Percentiles rank a stretch among this genome's conserved stretches.
These are phyloP conservation scores for Lycophotia porphyrea DNA, from an alignment of 2,888 invertebrate species.

Conservation along the genomic window DNA sequence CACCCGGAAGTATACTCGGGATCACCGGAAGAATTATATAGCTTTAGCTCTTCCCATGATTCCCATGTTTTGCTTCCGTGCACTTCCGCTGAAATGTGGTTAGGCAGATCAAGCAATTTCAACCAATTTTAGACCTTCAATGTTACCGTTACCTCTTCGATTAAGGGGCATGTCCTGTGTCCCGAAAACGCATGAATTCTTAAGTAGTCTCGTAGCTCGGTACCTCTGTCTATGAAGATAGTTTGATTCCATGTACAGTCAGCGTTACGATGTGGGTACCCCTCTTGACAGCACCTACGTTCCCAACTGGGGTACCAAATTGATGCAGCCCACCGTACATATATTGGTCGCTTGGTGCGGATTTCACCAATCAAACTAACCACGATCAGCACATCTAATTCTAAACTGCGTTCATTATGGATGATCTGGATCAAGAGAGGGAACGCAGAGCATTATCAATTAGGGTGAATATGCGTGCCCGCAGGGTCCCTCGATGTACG, in stretches of 20 bases:
- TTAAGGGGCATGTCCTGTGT: background rate
- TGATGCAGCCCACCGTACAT: no score
- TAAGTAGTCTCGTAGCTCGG: background rate
- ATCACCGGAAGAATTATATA: conserved; percentile 9
- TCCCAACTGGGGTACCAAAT: no score
- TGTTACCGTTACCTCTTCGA: conserved; percentile 1
- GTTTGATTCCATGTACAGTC: background rate
- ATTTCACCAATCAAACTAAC: background rate
- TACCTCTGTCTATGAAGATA: background rate
- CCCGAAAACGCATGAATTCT: conserved; percentile 19
- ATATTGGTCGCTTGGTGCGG: background rate
- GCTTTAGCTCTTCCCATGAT: background rate
- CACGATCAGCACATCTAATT: background rate
- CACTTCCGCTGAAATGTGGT: conserved; percentile 41
- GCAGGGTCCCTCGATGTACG: no score
- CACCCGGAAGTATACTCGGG: conserved; percentile 9
- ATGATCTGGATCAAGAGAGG: no score
- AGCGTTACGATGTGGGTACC: no score
- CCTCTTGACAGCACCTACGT: no score
- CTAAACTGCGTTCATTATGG: background rate
- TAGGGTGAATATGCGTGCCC: no score
- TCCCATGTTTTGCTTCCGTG: background rate
- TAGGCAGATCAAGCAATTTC: background rate
- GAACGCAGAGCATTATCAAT: no score
- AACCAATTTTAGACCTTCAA: background rate